Evolutionary conservation across 2,888 invertebrate species (phyloP), one percentile per base, ranked within the genome.

Genomic region (Sussaba pulchella): DNA sequence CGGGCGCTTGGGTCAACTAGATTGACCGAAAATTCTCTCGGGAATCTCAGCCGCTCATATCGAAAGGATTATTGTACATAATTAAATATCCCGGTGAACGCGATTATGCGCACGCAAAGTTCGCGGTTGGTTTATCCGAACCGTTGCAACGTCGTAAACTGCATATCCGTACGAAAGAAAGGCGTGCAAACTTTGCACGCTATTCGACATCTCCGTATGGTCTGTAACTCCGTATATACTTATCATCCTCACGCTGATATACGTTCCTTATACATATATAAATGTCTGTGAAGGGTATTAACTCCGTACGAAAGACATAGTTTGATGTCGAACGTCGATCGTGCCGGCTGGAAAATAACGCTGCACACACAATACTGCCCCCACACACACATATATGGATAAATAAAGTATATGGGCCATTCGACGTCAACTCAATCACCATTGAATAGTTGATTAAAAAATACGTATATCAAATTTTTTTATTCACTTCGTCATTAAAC

Each of bases 101-200:
- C 21, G 21, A 73, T 78, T 73, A 78, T 67, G 45, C 50, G 72
- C 78, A 78, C 78, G 78, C 78, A 63, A 78, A 24, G 41, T 67
- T 41, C 39, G 52, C 52, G 43, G 69, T 39, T 14, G 26, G n/a
- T n/a, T n/a, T 67, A 19, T 52, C 36, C 50, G 36, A 52, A 47
- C 50, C 17, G 31, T n/a, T n/a, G n/a, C n/a, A n/a, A n/a, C n/a
- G n/a, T n/a, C n/a, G n/a, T n/a, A n/a, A n/a, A n/a, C n/a, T n/a
- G n/a, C n/a, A n/a, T n/a, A n/a, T n/a, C n/a, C n/a, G n/a, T n/a
- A 26, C 31, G 57, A 12, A 39, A 24, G 57, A 26, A 47, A 52
- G 66, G 64, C 59, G 71, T 59, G 71, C 71, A 17, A n/a, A 54
- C 64, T 47, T 31, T 59, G 71, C 77, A 78, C 77, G 71, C 71